Percentiles rank a stretch among this genome's conserved stretches.
Conservation (phyloP, 2,797 vertebrate species). For the Babyrousa celebensis region DNA sequence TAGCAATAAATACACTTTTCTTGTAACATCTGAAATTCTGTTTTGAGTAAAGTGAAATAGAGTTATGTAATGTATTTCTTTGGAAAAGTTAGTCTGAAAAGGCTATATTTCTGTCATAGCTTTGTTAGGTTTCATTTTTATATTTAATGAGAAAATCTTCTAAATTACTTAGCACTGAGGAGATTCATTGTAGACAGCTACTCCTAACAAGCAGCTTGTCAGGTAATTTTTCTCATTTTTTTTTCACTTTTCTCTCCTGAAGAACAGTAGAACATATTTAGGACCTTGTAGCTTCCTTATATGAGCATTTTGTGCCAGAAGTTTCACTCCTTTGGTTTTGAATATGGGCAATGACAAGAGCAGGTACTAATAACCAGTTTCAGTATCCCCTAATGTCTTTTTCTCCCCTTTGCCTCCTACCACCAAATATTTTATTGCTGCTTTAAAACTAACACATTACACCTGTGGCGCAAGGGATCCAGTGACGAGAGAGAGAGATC, state of each 20-base stretch:
- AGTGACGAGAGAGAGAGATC: conserved; percentile 9
- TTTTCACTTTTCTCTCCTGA: not conserved
- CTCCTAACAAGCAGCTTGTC: not conserved
- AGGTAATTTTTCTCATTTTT: conserved; percentile 24
- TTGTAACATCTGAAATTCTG: conserved; percentile 33
- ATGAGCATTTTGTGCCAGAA: conserved; percentile 19
- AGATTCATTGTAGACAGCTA: conserved; percentile 42
- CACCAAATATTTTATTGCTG: not conserved
- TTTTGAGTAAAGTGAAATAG: conserved; percentile 64
- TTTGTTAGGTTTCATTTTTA: conserved; percentile 20
- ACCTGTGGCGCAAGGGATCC: not conserved
- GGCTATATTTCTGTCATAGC: not conserved
- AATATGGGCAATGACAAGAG: not conserved
- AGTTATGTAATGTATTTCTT: conserved; percentile 60
- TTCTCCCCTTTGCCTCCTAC: not conserved
- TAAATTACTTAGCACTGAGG: conserved; percentile 32
- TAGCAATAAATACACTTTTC: conserved; percentile 52
- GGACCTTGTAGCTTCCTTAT: not conserved
- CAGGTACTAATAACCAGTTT: not conserved
- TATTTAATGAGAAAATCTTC: conserved; percentile 26
- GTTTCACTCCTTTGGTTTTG: not conserved
- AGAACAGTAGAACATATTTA: not conserved
- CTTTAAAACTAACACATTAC: not conserved
- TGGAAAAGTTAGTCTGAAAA: conserved; percentile 49
- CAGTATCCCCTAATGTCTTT: not conserved